Evolutionary conservation across 2,888 invertebrate species (phyloP).

Genomic region (Drosophila nigritarsus): DNA sequence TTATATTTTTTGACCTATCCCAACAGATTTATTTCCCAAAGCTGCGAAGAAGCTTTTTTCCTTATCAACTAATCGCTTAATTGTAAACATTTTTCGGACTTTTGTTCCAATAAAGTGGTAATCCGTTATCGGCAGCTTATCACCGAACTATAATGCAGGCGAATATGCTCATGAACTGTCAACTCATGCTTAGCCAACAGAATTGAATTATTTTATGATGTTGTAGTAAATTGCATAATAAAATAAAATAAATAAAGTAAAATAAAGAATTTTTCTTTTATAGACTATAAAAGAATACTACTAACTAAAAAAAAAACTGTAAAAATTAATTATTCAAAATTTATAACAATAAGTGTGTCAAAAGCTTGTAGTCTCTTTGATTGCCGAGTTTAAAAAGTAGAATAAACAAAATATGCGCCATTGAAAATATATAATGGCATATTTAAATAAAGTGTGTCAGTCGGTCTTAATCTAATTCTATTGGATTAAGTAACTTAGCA

Average conservation of each 20-base stretch:
- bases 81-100: neutral
- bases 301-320: neutral
- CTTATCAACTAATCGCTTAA: neutral
- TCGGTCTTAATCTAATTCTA: neutral
- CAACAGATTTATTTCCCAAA: neutral
- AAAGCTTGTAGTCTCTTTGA: neutral
- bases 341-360: too few relatives aligned
- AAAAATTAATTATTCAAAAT: neutral
- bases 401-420: neutral
- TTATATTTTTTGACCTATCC: slow-evolving; percentile 10
- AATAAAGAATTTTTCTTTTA: neutral
- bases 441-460: neutral
- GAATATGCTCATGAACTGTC: neutral
- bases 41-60: neutral
- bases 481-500: neutral
- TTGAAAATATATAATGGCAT: neutral
- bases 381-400: neutral
- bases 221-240: neutral
- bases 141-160: slow-evolving; percentile 1
- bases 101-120: neutral
- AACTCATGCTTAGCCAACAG: slow-evolving; percentile 8
- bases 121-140: neutral
- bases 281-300: neutral
- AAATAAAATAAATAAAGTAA: neutral
- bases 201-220: neutral